A percentile compares a stretch with the other conserved stretches of the same genome.
Evolutionary conservation across 2,113 vertebrate species (phyloP).

Genomic region (Oreotrochilus melanogaster): DNA sequence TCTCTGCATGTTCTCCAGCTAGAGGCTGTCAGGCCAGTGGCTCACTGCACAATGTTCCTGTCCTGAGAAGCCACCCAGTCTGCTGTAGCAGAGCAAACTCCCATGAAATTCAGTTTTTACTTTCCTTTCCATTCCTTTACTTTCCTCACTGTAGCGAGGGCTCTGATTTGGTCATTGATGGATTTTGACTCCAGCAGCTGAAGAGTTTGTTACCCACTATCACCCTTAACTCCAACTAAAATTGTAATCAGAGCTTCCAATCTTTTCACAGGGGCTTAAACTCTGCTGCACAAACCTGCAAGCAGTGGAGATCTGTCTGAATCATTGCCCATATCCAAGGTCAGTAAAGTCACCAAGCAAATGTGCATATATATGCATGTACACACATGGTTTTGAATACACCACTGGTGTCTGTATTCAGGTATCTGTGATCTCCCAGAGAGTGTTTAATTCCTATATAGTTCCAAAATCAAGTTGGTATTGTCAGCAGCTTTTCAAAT

Average conservation of each 20-base stretch:
- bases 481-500: slow-evolving; percentile 37
- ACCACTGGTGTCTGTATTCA: background rate
- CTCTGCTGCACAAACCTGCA: background rate
- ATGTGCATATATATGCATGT: background rate
- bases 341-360: background rate
- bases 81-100: background rate
- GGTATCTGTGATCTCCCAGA: background rate
- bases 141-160: background rate
- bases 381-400: background rate
- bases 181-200: background rate
- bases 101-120: background rate
- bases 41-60: background rate
- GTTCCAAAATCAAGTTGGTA: background rate
- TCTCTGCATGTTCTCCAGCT: background rate
- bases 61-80: background rate
- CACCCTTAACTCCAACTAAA: background rate
- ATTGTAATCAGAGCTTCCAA: background rate
- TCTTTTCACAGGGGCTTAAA: background rate
- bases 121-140: too few species aligned
- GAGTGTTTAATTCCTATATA: background rate
- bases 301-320: background rate
- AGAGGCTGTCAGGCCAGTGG: background rate
- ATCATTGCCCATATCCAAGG: background rate
- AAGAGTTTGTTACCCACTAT: background rate
- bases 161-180: background rate